Percentiles rank a stretch among this genome's conserved stretches.
These are phyloP conservation scores for Marmota monax DNA, from an alignment of 2,113 vertebrate genomes.

Conservation along the genomic window DNA sequence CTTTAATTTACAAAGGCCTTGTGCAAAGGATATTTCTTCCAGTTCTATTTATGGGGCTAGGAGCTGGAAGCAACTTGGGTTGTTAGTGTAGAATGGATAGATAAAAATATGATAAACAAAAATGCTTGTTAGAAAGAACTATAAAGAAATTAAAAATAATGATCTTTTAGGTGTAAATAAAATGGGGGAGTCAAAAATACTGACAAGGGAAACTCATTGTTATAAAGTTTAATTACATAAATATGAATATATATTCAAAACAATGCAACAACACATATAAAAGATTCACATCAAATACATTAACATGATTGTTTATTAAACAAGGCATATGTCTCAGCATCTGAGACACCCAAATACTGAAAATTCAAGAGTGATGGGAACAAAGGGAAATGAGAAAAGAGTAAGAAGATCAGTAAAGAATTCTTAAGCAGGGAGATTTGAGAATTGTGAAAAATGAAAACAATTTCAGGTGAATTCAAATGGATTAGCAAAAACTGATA, in stretches of 20 bases:
- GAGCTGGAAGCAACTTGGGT: background rate
- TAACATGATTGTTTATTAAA: background rate
- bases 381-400: background rate
- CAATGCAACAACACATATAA: background rate
- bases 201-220: background rate
- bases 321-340: background rate
- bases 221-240: background rate
- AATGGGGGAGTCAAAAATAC: background rate
- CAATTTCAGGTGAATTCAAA: too few relatives aligned
- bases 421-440: background rate
- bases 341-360: rapidly evolving
- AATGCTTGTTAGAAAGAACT: background rate
- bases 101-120: background rate
- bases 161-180: background rate
- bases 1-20: background rate
- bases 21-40: background rate
- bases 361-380: background rate
- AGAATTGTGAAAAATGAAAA: too few relatives aligned
- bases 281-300: background rate
- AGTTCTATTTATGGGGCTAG: background rate
- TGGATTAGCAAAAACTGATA: too few relatives aligned
- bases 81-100: background rate
- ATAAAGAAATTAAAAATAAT: background rate
- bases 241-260: background rate
- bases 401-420: background rate